Percentiles rank a stretch among this genome's conserved stretches.
Conservation (phyloP, 2,797 vertebrate genomes). For the Alcedo quadribrachys region DNA sequence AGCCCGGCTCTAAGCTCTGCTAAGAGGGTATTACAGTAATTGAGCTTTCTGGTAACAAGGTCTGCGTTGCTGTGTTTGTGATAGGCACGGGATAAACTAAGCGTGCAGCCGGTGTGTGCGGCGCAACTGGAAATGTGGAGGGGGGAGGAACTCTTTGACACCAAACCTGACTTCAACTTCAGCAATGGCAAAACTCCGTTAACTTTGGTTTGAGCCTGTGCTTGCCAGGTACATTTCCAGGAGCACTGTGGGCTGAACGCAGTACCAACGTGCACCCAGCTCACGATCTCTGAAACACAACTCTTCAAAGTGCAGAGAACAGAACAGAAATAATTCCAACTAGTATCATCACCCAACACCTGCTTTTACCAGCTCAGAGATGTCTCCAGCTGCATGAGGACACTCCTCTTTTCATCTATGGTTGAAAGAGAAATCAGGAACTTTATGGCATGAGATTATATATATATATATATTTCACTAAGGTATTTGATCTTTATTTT, state of each 20-base stretch:
- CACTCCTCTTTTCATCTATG: neutral
- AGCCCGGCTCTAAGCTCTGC: neutral
- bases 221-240: neutral
- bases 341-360: neutral
- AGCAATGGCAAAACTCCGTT: neutral
- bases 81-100: conserved; percentile 32
- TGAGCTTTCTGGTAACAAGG: conserved; percentile 44
- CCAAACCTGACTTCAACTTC: neutral
- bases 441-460: neutral
- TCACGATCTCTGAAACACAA: neutral
- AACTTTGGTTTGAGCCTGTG: neutral
- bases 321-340: neutral
- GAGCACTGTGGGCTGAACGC: neutral
- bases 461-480: neutral
- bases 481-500: neutral
- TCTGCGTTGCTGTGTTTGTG: neutral
- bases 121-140: neutral
- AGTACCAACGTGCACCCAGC: neutral
- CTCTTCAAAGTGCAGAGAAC: neutral
- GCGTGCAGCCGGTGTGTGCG: neutral
- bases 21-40: conserved; percentile 23
- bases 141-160: neutral
- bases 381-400: neutral
- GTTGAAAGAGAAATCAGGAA: neutral
- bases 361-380: neutral